Conservation (phyloP, 1,140 invertebrate species). For the Hypsibius dujardini region DNA sequence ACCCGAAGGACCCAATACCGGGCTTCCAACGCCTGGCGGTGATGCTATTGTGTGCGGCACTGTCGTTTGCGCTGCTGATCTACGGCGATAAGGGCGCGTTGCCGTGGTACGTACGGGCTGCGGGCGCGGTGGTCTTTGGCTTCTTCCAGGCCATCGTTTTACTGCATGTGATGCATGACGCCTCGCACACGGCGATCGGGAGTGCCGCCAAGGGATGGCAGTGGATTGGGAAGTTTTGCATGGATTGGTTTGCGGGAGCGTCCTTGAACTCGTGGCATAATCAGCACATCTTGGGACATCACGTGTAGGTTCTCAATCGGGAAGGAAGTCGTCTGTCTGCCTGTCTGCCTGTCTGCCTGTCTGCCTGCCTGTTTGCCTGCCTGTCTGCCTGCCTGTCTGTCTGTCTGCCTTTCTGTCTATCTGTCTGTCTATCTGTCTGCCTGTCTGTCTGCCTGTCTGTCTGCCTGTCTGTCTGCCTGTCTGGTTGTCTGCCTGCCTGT, state of each 20-base stretch:
- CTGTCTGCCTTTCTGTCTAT: no score
- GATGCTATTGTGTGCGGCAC: background rate
- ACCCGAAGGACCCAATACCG: background rate
- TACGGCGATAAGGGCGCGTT: background rate
- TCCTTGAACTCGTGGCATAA: conserved; percentile 1
- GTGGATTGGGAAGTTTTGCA: background rate
- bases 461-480: no score
- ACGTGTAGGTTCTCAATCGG: no score
- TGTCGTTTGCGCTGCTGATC: background rate
- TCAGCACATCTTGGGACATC: background rate
- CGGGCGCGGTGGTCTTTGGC: background rate
- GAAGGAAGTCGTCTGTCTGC: no score
- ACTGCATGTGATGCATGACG: conserved; percentile 5
- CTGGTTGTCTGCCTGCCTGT: no score
- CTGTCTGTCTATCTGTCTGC: no score
- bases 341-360: no score
- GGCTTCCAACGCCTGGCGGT: background rate
- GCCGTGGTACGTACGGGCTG: background rate
- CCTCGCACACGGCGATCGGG: background rate
- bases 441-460: no score
- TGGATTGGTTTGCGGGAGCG: background rate
- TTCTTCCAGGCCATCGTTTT: background rate
- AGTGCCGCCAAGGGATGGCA: background rate
- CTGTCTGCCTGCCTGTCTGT: no score
- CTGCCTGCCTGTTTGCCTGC: no score